Conservation (phyloP, 2,797 vertebrate genomes). For the Smutsia gigantea region DNA sequence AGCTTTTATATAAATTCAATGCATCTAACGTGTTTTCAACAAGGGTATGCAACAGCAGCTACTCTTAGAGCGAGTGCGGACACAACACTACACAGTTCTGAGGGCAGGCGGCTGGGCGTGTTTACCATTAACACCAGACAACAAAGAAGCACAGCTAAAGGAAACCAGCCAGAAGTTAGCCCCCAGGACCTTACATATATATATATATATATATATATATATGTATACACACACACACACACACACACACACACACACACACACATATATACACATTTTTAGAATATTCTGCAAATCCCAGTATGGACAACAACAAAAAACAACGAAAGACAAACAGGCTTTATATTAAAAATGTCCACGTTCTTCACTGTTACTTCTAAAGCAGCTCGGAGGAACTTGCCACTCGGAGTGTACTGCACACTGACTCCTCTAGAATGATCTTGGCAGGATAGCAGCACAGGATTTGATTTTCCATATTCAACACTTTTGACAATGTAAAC, state of each 20-base stretch:
- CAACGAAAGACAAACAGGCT: conserved; percentile 82
- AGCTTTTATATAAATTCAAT: conserved; percentile 87
- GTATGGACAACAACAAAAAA: conserved; percentile 73
- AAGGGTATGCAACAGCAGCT: conserved; percentile 82
- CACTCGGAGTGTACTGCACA: conserved; percentile 80
- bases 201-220: conserved; percentile 36
- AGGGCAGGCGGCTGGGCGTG: conserved; percentile 75
- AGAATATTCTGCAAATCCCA: conserved; percentile 81
- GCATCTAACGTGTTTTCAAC: conserved; percentile 83
- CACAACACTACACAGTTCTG: conserved; percentile 84
- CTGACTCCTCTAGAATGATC: conserved; percentile 82
- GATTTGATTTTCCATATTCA: conserved; percentile 79
- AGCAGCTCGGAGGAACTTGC: conserved; percentile 86
- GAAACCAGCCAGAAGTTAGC: conserved; percentile 81
- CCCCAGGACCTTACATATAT: conserved; percentile 64
- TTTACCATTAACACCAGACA: conserved; percentile 63
- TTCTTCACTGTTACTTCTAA: conserved; percentile 86
- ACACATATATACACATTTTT: conserved; percentile 61
- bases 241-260: too few species aligned
- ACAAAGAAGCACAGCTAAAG: conserved; percentile 70
- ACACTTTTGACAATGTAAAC: conserved; percentile 87
- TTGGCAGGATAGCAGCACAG: conserved; percentile 88
- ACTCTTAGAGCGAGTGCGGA: conserved; percentile 82
- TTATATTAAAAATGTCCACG: conserved; percentile 81
- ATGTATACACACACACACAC: neutral